These are phyloP conservation scores for Phytoseiulus persimilis DNA, from an alignment of 2,888 invertebrate genomes.

Conservation along the genomic window DNA sequence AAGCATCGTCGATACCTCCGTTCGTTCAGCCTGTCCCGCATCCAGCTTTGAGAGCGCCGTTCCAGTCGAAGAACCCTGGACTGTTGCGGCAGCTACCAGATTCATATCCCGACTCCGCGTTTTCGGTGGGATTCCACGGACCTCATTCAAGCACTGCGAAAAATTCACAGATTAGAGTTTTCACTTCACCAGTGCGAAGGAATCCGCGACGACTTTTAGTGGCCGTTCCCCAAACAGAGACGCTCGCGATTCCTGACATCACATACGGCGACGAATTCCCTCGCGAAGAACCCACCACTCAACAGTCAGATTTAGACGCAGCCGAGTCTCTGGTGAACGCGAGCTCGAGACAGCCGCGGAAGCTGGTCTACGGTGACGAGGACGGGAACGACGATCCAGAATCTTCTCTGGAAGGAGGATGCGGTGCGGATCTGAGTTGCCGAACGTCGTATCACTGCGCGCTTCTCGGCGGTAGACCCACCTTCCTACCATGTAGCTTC, in stretches of 20 bases:
- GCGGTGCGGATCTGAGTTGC: background rate
- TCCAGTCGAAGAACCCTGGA: too few species aligned
- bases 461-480: background rate
- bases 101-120: too few species aligned
- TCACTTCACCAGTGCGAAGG: too few species aligned
- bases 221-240: background rate
- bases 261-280: background rate
- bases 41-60: too few species aligned
- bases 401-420: background rate
- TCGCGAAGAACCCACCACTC: background rate
- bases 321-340: background rate
- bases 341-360: background rate
- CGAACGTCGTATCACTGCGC: slow-evolving; percentile 5
- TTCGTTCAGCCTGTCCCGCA: background rate
- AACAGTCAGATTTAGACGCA: background rate
- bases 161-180: too few species aligned
- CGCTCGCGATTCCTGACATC: background rate
- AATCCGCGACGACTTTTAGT: too few species aligned
- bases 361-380: background rate
- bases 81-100: too few species aligned
- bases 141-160: too few species aligned
- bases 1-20: background rate
- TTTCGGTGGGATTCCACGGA: too few species aligned
- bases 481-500: background rate
- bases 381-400: background rate